A percentile compares a stretch with the other conserved stretches of the same genome.
Conservation (phyloP, 1,140 invertebrate species). For the Acromyrmex heyeri region DNA sequence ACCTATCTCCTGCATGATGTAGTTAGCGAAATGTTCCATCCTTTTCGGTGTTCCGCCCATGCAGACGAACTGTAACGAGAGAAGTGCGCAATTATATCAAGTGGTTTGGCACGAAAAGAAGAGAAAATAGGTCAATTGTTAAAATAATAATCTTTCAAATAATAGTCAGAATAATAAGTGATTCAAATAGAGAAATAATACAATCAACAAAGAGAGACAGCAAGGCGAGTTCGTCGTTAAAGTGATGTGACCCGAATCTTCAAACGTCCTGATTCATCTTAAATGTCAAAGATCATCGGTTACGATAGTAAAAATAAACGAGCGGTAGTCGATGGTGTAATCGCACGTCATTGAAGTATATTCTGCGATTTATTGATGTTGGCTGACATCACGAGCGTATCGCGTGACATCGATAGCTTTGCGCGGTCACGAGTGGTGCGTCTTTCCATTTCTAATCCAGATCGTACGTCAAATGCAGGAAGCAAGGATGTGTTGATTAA, state of each 20-base stretch:
- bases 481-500: conserved; percentile 10
- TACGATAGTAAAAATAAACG: conserved; percentile 43
- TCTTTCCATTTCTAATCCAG: neutral
- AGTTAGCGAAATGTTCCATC: conserved; percentile 97
- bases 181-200: neutral
- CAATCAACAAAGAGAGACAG: neutral
- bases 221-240: neutral
- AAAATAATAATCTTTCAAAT: neutral
- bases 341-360: conserved; percentile 24
- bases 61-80: conserved; percentile 95
- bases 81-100: neutral
- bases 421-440: neutral
- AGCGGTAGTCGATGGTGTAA: conserved; percentile 16
- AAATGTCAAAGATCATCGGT: conserved; percentile 43
- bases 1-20: conserved; percentile 96
- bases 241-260: conserved; percentile 28
- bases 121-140: neutral
- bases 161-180: neutral
- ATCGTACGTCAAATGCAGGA: conserved; percentile 2
- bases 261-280: neutral
- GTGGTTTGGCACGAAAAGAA: neutral
- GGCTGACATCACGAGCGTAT: conserved; percentile 22
- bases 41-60: conserved; percentile 98
- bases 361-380: conserved; percentile 20
- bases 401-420: conserved; percentile 20